Evolutionary conservation across 2,797 vertebrate genomes (phyloP).

Genomic region (Odontamblyopus rebecca): DNA sequence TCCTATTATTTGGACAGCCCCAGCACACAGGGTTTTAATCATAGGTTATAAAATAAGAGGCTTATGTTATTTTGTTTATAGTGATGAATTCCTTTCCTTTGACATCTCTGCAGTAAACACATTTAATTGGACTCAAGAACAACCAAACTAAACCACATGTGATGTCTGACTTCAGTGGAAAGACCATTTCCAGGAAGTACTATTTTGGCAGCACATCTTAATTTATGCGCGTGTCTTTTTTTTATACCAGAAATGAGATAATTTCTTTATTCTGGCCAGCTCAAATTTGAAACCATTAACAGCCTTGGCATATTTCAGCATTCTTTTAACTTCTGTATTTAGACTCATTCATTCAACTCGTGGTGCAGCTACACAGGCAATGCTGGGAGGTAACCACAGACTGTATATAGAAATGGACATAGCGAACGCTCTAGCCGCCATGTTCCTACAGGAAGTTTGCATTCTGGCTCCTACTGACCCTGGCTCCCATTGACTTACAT

Average conservation of each 20-base stretch:
- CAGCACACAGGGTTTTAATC: no score
- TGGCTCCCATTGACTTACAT: no score
- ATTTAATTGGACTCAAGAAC: slow-evolving; percentile 24
- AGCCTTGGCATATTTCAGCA: no score
- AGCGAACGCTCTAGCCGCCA: no score
- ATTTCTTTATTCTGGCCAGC: no score
- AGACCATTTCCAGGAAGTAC: slow-evolving; percentile 34
- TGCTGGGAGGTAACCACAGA: no score
- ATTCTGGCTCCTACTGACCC: no score
- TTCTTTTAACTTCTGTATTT: no score
- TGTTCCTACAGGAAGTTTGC: no score
- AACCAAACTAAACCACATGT: slow-evolving; percentile 48
- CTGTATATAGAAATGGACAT: no score
- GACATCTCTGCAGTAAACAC: slow-evolving; percentile 47
- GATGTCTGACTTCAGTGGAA: slow-evolving; percentile 18
- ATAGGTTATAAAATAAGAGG: neutral
- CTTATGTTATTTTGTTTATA: slow-evolving; percentile 5
- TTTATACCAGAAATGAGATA: neutral
- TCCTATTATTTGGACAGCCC: neutral
- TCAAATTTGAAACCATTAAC: no score
- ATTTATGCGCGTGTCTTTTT: neutral
- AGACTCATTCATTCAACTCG: no score
- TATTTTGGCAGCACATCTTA: neutral
- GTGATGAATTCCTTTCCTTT: slow-evolving; percentile 36
- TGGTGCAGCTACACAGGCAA: neutral